These are phyloP conservation scores for Andrena fulva DNA, from an alignment of 2,888 invertebrate genomes.

Conservation along the genomic window DNA sequence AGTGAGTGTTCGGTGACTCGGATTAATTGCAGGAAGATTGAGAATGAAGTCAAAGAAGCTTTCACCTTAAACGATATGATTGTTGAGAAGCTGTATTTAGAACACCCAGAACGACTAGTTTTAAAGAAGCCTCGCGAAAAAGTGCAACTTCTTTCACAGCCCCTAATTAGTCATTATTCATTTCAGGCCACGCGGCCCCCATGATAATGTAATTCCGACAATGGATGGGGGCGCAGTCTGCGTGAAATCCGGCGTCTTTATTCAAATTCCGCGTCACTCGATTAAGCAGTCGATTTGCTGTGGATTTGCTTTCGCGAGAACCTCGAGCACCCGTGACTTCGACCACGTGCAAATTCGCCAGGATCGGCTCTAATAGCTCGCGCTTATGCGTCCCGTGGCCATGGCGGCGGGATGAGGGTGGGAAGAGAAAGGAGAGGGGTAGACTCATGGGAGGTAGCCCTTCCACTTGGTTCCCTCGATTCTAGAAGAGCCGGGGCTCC, in stretches of 20 bases:
- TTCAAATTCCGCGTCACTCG: slow-evolving; percentile 73
- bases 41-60: no score
- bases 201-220: slow-evolving; percentile 47
- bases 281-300: slow-evolving; percentile 74
- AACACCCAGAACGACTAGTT: no score
- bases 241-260: slow-evolving; percentile 67
- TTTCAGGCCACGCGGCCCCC: slow-evolving; percentile 20
- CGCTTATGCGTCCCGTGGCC: slow-evolving; percentile 54
- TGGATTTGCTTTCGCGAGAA: slow-evolving; percentile 70
- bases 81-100: no score
- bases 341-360: slow-evolving; percentile 73
- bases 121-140: not conserved
- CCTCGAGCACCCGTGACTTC: slow-evolving; percentile 66
- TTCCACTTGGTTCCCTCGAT: slow-evolving; percentile 39
- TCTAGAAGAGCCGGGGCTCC: slow-evolving; percentile 40
- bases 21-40: no score
- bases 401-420: slow-evolving; percentile 19
- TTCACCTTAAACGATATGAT: no score
- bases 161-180: slow-evolving; percentile 43
- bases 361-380: slow-evolving; percentile 71
- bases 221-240: slow-evolving; percentile 28
- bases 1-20: no score
- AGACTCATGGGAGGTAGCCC: slow-evolving; percentile 53
- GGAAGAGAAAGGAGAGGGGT: slow-evolving; percentile 13
- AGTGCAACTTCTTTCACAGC: not conserved